A percentile compares a stretch with the other conserved stretches of the same genome.
These are phyloP conservation scores for Sphecodes monilicornis DNA, from an alignment of 2,888 invertebrate genomes.

Conservation along the genomic window DNA sequence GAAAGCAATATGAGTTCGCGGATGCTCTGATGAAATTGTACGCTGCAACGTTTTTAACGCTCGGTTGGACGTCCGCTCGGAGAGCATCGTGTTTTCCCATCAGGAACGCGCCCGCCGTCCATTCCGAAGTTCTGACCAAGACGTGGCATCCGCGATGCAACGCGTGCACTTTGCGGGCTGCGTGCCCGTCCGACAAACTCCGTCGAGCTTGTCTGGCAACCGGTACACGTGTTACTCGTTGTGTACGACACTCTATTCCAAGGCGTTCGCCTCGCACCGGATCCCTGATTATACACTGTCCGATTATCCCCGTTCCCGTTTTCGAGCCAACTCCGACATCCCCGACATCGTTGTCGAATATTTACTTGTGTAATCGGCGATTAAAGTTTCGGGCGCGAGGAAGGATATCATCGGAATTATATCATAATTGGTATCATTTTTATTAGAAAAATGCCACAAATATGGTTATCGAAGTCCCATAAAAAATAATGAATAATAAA, in stretches of 20 bases:
- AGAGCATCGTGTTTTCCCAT: slow-evolving; percentile 30
- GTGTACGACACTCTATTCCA: slow-evolving; percentile 28
- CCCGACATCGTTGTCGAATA: too few species aligned
- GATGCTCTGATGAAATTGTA: not conserved
- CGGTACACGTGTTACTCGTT: slow-evolving; percentile 50
- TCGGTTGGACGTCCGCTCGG: slow-evolving; percentile 49
- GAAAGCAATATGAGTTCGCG: not conserved
- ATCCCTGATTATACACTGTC: slow-evolving; percentile 11
- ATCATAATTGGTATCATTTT: too few species aligned
- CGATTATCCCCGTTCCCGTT: not conserved
- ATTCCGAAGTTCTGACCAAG: slow-evolving; percentile 19
- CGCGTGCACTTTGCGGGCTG: slow-evolving; percentile 50
- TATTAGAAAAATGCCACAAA: too few species aligned
- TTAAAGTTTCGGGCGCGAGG: too few species aligned
- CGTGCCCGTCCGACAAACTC: slow-evolving; percentile 32
- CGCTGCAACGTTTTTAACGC: slow-evolving; percentile 12
- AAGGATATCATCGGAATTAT: too few species aligned
- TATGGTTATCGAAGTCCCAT: too few species aligned
- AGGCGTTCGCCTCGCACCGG: slow-evolving; percentile 28
- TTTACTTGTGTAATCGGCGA: too few species aligned
- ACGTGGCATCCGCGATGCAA: slow-evolving; percentile 23
- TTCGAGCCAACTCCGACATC: too few species aligned
- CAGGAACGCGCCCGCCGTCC: not conserved
- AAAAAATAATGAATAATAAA: too few species aligned
- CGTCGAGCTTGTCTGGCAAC: slow-evolving; percentile 33